phyloP scores from a whole-genome alignment of 2,113 vertebrate species.

The Ammospiza caudacuta region DNA sequence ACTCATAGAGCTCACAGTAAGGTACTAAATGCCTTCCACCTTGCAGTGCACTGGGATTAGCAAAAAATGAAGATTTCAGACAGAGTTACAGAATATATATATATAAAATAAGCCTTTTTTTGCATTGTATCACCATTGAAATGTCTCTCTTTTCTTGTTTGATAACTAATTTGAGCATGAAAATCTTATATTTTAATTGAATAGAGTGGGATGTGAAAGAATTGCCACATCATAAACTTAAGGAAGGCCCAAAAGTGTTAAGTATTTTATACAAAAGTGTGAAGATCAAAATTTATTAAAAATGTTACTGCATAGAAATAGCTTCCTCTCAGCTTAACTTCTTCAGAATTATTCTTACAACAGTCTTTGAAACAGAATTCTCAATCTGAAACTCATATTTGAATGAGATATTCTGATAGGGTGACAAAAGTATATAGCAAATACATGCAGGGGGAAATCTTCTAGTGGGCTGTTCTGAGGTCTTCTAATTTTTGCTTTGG shows the following conservation, averaged over 20 bases:
- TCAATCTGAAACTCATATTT: background rate
- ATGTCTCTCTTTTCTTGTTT: background rate
- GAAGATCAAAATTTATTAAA: background rate
- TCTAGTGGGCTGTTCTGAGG: background rate
- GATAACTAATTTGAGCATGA: background rate
- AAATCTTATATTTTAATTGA: background rate
- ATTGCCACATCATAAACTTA: background rate
- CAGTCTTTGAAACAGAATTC: background rate
- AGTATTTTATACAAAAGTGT: background rate
- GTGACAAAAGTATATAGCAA: background rate
- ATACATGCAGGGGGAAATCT: accelerated
- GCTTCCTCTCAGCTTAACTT: background rate
- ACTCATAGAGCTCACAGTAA: background rate
- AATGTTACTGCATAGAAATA: background rate
- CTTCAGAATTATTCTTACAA: background rate
- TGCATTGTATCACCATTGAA: background rate
- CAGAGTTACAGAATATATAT: background rate
- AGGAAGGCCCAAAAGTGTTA: background rate
- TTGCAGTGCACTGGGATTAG: background rate
- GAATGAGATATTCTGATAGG: background rate
- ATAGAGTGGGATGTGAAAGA: background rate
- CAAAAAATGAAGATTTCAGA: background rate
- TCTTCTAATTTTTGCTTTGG: background rate
- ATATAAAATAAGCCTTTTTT: background rate
- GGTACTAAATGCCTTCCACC: background rate